Conservation (phyloP, 2,113 vertebrate genomes). For the Tetrax tetrax region DNA sequence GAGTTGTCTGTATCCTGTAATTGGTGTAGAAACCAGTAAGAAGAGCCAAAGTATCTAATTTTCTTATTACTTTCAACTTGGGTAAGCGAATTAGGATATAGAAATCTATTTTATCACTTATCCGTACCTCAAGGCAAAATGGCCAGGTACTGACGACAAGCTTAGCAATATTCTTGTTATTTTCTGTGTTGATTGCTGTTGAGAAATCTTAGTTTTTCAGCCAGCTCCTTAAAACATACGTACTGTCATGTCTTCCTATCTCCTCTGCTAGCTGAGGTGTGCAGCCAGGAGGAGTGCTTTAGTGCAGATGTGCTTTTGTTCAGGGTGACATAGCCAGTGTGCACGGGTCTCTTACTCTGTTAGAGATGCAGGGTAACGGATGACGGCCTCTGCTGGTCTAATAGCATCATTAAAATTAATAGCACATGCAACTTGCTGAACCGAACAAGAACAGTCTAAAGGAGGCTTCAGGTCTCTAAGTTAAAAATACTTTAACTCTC, state of each 20-base stretch:
- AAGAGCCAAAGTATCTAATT: background rate
- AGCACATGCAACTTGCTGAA: background rate
- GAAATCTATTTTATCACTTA: background rate
- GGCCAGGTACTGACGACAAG: background rate
- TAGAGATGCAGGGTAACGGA: background rate
- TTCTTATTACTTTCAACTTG: background rate
- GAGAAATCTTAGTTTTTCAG: background rate
- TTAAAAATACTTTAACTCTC: background rate
- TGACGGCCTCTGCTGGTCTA: background rate
- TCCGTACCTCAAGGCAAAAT: background rate
- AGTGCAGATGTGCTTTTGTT: background rate
- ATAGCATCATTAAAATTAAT: conserved; percentile 10
- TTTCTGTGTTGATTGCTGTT: background rate
- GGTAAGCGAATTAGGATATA: background rate
- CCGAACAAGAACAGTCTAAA: background rate
- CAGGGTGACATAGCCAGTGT: background rate
- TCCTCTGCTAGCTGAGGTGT: background rate
- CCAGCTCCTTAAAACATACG: background rate
- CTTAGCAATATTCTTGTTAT: background rate
- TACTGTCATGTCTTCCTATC: background rate
- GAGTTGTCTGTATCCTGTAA: background rate
- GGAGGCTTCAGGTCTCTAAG: background rate
- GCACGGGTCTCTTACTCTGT: background rate
- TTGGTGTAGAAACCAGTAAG: background rate
- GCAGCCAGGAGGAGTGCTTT: background rate